These are phyloP conservation scores for Shargacucullia verbasci DNA, from an alignment of 2,888 invertebrate species.

Conservation along the genomic window DNA sequence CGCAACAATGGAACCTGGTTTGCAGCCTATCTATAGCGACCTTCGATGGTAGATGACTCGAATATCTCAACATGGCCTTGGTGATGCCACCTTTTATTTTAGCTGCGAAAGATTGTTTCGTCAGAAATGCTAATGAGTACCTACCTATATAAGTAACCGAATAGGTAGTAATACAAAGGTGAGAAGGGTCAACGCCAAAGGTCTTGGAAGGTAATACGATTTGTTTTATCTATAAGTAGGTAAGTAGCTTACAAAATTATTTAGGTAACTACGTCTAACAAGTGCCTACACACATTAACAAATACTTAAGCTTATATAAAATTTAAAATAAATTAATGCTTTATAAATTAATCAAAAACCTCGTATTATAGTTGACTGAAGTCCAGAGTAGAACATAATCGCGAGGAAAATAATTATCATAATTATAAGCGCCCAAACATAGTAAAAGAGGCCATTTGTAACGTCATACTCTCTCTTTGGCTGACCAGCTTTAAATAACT, in stretches of 20 bases:
- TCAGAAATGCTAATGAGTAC: constrained; percentile 5
- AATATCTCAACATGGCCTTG: constrained; percentile 89
- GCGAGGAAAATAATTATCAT: constrained; percentile 82
- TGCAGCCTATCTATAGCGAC: constrained; percentile 89
- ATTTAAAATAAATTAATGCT: too few species aligned
- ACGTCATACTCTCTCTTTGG: constrained; percentile 81
- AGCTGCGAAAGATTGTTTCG: constrained; percentile 59
- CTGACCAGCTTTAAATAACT: constrained; percentile 82
- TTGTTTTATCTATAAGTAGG: too few species aligned
- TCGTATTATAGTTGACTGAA: constrained; percentile 84
- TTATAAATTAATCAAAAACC: constrained; percentile 60
- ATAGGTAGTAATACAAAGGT: background rate
- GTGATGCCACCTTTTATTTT: constrained; percentile 88
- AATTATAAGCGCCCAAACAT: constrained; percentile 81
- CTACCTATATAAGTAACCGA: background rate
- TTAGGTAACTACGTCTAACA: too few species aligned
- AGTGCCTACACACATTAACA: too few species aligned
- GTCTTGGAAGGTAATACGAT: too few species aligned
- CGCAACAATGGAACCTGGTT: constrained; percentile 90
- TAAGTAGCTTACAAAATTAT: too few species aligned
- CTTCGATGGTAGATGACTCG: constrained; percentile 86
- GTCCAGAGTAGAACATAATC: constrained; percentile 84
- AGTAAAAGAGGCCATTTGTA: constrained; percentile 82
- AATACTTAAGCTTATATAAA: too few species aligned
- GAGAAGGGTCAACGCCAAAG: too few species aligned